Percentiles rank a stretch among this genome's conserved stretches.
phyloP scores from a whole-genome alignment of 2,888 invertebrate genomes.

The Oxystoma pomonae region DNA sequence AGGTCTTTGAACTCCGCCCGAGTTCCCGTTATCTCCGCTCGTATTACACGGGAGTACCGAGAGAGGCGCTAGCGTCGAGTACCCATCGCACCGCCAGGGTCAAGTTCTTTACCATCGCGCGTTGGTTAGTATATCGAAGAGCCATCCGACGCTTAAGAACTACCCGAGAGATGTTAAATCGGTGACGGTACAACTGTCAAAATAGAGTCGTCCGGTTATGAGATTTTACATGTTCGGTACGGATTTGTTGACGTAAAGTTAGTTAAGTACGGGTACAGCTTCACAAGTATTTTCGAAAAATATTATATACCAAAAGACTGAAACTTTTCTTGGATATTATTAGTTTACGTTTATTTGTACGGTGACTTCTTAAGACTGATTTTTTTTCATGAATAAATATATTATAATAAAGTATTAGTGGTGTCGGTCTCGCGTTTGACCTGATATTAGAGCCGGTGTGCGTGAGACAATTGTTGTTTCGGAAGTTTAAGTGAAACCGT shows the following conservation, averaged over 20 bases:
- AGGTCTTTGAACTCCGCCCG: slow-evolving; percentile 45
- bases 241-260: not conserved
- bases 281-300: not conserved
- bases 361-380: not conserved
- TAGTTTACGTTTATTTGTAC: not conserved
- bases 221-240: slow-evolving; percentile 17
- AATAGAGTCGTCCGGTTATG: slow-evolving; percentile 1
- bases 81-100: slow-evolving; percentile 43
- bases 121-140: slow-evolving; percentile 46
- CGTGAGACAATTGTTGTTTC: not conserved
- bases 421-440: not conserved
- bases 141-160: slow-evolving; percentile 32
- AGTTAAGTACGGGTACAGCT: not conserved
- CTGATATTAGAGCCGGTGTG: not conserved
- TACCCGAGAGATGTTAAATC: not conserved
- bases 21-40: slow-evolving; percentile 42
- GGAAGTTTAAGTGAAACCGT: slow-evolving; percentile 31
- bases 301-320: not conserved
- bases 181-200: slow-evolving; percentile 5
- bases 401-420: not conserved
- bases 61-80: slow-evolving; percentile 35
- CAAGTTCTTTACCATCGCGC: slow-evolving; percentile 44
- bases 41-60: slow-evolving; percentile 38
- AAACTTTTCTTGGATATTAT: not conserved
- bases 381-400: too few species aligned